Evolutionary conservation across 2,113 vertebrate species (phyloP).

Genomic region (Chionomys nivalis): DNA sequence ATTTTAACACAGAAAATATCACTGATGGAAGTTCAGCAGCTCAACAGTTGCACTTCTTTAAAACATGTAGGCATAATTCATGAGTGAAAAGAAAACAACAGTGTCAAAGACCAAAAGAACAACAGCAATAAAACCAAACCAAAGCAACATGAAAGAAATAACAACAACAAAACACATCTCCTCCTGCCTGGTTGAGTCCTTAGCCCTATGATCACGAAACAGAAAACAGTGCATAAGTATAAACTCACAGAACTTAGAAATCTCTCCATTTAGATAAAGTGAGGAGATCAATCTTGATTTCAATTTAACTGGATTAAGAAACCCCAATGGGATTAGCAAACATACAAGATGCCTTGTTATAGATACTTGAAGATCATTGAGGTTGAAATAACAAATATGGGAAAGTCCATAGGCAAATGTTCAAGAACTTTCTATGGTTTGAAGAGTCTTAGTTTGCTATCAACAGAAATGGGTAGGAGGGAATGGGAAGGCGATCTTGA

Average conservation of each 20-base stretch:
- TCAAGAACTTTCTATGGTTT: not conserved
- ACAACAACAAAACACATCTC: not conserved
- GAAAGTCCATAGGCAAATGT: not conserved
- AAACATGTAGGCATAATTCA: not conserved
- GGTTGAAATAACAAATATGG: conserved; percentile 23
- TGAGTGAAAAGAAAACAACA: not conserved
- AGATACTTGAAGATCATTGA: not conserved
- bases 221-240: not conserved
- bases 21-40: not conserved
- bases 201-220: not conserved
- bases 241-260: not conserved
- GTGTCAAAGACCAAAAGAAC: not conserved
- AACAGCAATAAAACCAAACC: not conserved
- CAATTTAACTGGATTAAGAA: not conserved
- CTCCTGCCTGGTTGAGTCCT: not conserved
- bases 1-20: conserved; percentile 35
- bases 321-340: not conserved
- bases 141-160: not conserved
- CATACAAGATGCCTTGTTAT: not conserved
- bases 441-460: not conserved
- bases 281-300: not conserved
- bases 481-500: not conserved
- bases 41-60: not conserved
- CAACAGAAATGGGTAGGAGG: not conserved
- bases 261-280: not conserved